Conservation (phyloP, 1,140 invertebrate genomes). For the Brachionus calyciflorus region DNA sequence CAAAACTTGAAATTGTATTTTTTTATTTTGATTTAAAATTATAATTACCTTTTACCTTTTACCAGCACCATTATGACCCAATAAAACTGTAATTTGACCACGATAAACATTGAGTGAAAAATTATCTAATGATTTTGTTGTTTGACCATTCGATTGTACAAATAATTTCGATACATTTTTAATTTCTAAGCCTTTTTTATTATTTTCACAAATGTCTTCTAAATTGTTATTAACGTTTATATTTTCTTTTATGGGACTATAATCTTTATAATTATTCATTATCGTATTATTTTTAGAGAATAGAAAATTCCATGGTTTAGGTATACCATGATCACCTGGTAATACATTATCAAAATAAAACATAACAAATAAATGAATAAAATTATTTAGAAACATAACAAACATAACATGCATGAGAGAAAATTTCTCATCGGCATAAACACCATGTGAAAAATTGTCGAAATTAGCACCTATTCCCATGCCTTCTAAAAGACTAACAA, state of each 20-base stretch:
- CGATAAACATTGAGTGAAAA: conserved; percentile 59
- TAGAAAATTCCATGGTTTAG: conserved; percentile 22
- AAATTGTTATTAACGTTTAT: neutral
- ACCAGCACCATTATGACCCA: conserved; percentile 72
- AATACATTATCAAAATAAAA: conserved; percentile 70
- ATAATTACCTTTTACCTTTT: neutral
- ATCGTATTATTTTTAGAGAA: neutral
- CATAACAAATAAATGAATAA: conserved; percentile 69
- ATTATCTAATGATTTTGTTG: conserved; percentile 52
- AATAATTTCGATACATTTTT: neutral
- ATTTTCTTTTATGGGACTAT: no score
- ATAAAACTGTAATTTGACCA: conserved; percentile 59
- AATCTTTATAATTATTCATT: neutral
- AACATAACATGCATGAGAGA: conserved; percentile 55
- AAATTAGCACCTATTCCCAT: conserved; percentile 55
- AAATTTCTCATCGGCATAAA: conserved; percentile 56
- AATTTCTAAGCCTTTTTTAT: conserved; percentile 4
- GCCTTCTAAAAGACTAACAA: conserved; percentile 58
- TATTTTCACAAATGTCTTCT: neutral
- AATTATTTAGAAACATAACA: no score
- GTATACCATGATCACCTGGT: conserved; percentile 65
- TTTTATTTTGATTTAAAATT: conserved; percentile 52
- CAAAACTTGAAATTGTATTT: no score
- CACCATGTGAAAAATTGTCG: neutral
- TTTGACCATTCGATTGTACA: neutral